phyloP scores from a whole-genome alignment of 2,888 invertebrate species.

The Crepidodera aurea region DNA sequence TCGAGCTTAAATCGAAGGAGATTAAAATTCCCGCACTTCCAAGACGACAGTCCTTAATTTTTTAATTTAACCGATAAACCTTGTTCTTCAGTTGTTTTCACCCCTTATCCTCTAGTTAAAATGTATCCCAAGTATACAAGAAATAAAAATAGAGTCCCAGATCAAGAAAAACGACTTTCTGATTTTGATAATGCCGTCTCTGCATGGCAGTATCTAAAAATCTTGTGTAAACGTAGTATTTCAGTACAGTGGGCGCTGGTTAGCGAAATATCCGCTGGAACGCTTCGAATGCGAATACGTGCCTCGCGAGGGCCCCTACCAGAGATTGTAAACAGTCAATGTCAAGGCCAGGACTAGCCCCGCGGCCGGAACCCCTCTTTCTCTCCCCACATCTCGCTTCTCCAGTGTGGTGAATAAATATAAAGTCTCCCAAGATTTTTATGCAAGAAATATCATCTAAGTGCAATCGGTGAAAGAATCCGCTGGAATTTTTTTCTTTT shows the following conservation, averaged over 20 bases:
- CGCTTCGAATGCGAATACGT: slow-evolving; percentile 14
- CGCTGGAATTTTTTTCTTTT: not conserved
- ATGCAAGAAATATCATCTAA: not conserved
- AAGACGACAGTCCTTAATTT: too few relatives aligned
- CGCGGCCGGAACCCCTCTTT: slow-evolving; percentile 38
- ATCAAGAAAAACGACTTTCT: too few relatives aligned
- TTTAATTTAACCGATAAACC: too few relatives aligned
- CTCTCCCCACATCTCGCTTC: slow-evolving; percentile 9
- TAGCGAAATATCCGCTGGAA: slow-evolving; percentile 3
- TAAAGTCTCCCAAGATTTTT: not conserved
- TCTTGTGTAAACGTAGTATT: slow-evolving; percentile 8
- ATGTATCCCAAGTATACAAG: too few relatives aligned
- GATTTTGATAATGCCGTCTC: too few relatives aligned
- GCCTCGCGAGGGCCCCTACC: slow-evolving; percentile 53
- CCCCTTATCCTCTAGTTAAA: too few relatives aligned
- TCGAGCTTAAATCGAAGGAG: too few relatives aligned
- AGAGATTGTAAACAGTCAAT: slow-evolving; percentile 53
- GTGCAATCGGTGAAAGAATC: not conserved
- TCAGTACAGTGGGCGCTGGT: slow-evolving; percentile 23
- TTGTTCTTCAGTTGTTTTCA: too few relatives aligned
- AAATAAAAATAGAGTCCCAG: too few relatives aligned
- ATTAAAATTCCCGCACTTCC: too few relatives aligned
- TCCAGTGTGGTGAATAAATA: not conserved
- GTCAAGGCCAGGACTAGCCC: slow-evolving; percentile 54
- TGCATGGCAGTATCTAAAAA: not conserved